Percentiles rank a stretch among this genome's conserved stretches.
Conservation (phyloP, 2,797 vertebrate species). For the Bradypodion ventrale region DNA sequence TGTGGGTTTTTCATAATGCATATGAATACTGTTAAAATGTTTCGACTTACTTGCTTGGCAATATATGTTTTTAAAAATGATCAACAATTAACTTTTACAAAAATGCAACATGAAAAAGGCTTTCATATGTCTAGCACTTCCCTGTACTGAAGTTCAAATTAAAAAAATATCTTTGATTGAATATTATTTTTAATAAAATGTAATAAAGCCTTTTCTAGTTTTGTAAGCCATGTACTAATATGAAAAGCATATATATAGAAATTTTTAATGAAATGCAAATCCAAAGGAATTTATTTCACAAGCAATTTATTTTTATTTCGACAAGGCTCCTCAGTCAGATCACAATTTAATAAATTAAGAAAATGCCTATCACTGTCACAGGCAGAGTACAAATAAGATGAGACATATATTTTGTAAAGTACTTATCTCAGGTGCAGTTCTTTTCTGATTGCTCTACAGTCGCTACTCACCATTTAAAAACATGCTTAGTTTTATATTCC, state of each 20-base stretch:
- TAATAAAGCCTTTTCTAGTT: constrained; percentile 15
- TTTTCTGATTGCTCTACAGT: background rate
- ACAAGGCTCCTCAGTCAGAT: background rate
- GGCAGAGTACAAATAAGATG: background rate
- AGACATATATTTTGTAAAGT: background rate
- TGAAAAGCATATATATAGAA: constrained; percentile 4
- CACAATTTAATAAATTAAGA: background rate
- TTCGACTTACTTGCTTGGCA: background rate
- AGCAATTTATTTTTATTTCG: background rate
- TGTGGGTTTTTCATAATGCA: background rate
- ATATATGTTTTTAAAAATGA: background rate
- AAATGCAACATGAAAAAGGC: constrained; percentile 18
- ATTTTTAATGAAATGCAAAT: constrained; percentile 29
- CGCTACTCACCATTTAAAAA: background rate
- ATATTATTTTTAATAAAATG: constrained; percentile 24
- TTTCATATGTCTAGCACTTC: constrained; percentile 14
- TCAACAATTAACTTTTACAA: background rate
- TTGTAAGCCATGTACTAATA: constrained; percentile 25
- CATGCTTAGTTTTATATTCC: background rate
- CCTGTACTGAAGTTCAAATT: background rate
- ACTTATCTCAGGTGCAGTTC: background rate
- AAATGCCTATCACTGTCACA: background rate
- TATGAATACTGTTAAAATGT: background rate
- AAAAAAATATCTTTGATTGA: background rate
- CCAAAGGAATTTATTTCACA: background rate